Base-by-base conservation (phyloP, 2,113 vertebrate species). In the Chamaetylas fuelleborni region DNA sequence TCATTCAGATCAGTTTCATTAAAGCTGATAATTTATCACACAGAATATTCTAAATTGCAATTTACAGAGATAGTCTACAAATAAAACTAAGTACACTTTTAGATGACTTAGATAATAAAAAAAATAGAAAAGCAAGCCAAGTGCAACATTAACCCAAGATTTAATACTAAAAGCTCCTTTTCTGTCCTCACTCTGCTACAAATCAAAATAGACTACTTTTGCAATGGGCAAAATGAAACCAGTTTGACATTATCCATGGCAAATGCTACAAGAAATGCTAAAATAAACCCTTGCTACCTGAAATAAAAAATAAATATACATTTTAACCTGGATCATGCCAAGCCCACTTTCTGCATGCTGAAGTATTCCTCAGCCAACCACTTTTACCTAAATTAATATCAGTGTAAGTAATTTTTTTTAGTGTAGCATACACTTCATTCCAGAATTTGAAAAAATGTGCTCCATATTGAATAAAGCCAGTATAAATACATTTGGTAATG, bases 401-500 rank as follows among this genome's bases (percentile, higher is more conserved):
- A 93, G 87, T 95, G 74, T 53, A 95, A 96, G 91, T 94, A 90
- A 96, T 70, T 90, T 91, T 96, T 94, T 94, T 95, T 95, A 87
- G 72, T 89, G 85, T 86, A 96, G 91, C 80, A 34, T 81, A 83
- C 25, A 66, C 33, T 93, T 96, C 78, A 88, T 94, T 91, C 88
- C 81, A 93, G 33, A 94, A 93, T 88, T 89, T 40, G 76, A 81
- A 67, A 80, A 96, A 92, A 81, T 54, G 65, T 87, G 76, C 87
- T 92, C 60, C 80, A 23, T 74, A 70, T 57, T 89, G 86, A 76
- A 73, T 86, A 53, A 96, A 98, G 99, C 98, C 99, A 99, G 98
- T 95, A 98, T 98, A 99, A 99, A 99, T 98, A 99, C 87, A 98
- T 98, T 99, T 98, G 98, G 98, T 98, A 95, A 98, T 99, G 98